phyloP scores from a whole-genome alignment of 2,113 vertebrate genomes.

The Callopanchax toddi region DNA sequence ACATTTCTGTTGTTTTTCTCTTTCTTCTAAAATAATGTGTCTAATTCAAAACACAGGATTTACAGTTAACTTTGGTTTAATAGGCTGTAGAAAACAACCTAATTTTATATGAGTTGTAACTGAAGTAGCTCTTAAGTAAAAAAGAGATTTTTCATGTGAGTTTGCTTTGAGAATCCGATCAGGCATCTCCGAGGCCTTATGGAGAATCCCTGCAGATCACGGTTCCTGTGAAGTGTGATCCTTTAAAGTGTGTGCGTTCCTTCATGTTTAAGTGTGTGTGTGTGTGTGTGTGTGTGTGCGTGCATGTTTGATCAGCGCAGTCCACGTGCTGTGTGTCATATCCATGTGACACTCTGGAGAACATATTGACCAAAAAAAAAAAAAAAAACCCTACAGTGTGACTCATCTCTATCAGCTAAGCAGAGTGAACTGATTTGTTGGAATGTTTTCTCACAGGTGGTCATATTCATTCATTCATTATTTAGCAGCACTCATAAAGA shows the following conservation, averaged over 20 bases:
- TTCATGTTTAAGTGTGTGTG: background rate
- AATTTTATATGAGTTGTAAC: background rate
- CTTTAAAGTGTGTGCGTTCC: constrained; percentile 28
- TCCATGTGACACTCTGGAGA: constrained; percentile 4
- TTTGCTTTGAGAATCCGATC: constrained; percentile 38
- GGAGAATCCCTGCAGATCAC: constrained; percentile 25
- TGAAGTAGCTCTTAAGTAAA: background rate
- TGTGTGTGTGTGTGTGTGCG: background rate
- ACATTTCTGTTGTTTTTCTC: background rate
- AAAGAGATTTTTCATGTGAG: constrained; percentile 24
- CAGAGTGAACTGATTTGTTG: background rate
- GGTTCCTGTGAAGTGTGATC: constrained; percentile 32
- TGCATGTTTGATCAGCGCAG: background rate
- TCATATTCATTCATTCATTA: constrained; percentile 21
- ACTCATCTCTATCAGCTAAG: constrained; percentile 7
- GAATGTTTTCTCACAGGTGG: constrained; percentile 24
- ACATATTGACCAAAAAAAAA: background rate
- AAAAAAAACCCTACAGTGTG: background rate
- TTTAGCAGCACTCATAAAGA: constrained; percentile 37
- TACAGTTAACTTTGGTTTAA: no score
- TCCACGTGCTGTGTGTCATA: constrained; percentile 7
- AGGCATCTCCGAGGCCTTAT: constrained; percentile 23
- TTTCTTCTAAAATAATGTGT: no score
- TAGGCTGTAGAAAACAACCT: no score
- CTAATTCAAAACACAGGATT: no score